Percentiles rank a stretch among this genome's conserved stretches.
Conservation (phyloP, 2,888 invertebrate species). For the Abrostola tripartita region DNA sequence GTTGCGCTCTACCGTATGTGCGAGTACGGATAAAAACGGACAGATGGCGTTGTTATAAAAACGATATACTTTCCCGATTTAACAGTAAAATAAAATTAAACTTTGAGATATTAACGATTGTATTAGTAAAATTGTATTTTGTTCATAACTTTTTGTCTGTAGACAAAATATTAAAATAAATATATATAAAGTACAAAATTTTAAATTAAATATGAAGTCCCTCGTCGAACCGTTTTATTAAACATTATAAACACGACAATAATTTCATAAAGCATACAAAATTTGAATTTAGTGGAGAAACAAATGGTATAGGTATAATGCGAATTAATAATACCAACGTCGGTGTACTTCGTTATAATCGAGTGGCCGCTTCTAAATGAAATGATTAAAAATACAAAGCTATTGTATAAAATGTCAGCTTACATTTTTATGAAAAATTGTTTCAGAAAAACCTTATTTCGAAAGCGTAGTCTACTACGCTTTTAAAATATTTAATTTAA, state of each 20-base stretch:
- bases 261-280: too few relatives aligned
- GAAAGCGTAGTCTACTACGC: conserved; percentile 15
- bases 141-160: too few relatives aligned
- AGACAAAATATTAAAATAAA: too few relatives aligned
- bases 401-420: conserved; percentile 51
- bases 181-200: too few relatives aligned
- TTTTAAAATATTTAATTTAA: conserved; percentile 51
- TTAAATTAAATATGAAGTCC: too few relatives aligned
- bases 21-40: conserved; percentile 51
- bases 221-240: too few relatives aligned
- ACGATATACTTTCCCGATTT: neutral
- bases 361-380: conserved; percentile 46
- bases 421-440: conserved; percentile 53
- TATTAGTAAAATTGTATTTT: neutral
- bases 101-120: too few relatives aligned
- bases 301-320: conserved; percentile 19
- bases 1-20: conserved; percentile 32
- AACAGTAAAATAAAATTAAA: too few relatives aligned
- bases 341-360: conserved; percentile 49
- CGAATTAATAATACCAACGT: conserved; percentile 24
- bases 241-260: too few relatives aligned
- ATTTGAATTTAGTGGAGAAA: neutral
- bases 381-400: conserved; percentile 57
- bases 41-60: conserved; percentile 65
- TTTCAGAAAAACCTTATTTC: conserved; percentile 55